Base-by-base conservation (phyloP, 1,140 invertebrate genomes). In the Neodiprion virginianus region DNA sequence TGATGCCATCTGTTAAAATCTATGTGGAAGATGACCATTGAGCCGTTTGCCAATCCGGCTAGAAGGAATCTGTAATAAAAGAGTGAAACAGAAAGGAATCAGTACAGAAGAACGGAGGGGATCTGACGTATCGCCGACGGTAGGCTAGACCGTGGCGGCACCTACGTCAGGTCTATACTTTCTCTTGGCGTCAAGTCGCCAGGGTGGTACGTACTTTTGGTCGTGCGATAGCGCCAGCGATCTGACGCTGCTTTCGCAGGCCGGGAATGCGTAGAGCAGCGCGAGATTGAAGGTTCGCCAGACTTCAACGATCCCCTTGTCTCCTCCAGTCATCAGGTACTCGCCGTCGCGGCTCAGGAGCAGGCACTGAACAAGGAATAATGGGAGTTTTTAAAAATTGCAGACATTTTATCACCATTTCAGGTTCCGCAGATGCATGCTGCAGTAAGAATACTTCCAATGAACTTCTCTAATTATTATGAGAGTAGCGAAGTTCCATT, bases 1-100 rank as follows among this genome's bases (percentile, higher is more conserved):
- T 99, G 98, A 89, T 99, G 98, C 98, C 98, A 99, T 84, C 97
- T 93, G 89, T 99, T 99, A 90, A 99, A 99, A 89, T 99, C 98
- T 85, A 99, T 98, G 90, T 99, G 98, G 89, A 99, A 99, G 78
- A 99, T 97, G 66, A 99, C 96, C 73, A 99, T 94, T 21, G 98
- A 98, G 53, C 99, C 99, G 78, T 98, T 98, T 21, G 97, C 96
- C 47, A 99, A 89, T 76, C 98, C 98, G 79, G 97, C 98, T 78
- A 99, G 89, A 69, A 99, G 90, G 90, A 99, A 99, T 87, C 98
- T 99, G 86, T 77, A 90, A 91, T 79, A 69, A 81, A 77, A 83
- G 74, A 80, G 77, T 53, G 23, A 79, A 78, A 23, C n/a, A 72
- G 50, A 40, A 12, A 1, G 21, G 48, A 74, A n/a, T 8, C 17